A percentile compares a stretch with the other conserved stretches of the same genome.
These are phyloP conservation scores for Lutjanus argentimaculatus DNA, from an alignment of 2,797 vertebrate species.

Conservation along the genomic window DNA sequence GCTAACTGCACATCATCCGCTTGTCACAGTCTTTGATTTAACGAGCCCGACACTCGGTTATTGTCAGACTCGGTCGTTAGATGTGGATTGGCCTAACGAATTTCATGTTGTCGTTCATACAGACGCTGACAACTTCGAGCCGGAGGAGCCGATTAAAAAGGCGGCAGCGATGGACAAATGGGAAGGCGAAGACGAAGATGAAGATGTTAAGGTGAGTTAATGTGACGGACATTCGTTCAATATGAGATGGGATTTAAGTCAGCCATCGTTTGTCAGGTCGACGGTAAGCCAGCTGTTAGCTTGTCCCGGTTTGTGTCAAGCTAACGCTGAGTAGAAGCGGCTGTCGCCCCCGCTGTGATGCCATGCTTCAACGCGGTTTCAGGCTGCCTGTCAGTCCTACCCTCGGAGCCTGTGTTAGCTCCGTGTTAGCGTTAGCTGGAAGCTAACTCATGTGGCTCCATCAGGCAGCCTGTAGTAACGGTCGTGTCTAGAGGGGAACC, in stretches of 20 bases:
- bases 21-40: slow-evolving; percentile 7
- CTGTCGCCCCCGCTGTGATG: slow-evolving; percentile 1
- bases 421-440: slow-evolving; percentile 39
- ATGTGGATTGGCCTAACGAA: slow-evolving; percentile 63
- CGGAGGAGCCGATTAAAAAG: slow-evolving; percentile 86
- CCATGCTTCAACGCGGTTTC: slow-evolving; percentile 47
- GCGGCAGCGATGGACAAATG: slow-evolving; percentile 88
- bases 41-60: neutral
- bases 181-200: slow-evolving; percentile 94
- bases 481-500: no score
- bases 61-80: slow-evolving; percentile 4
- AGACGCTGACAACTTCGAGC: slow-evolving; percentile 94
- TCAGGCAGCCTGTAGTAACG: slow-evolving; percentile 10
- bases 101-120: slow-evolving; percentile 70
- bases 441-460: slow-evolving; percentile 77
- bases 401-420: slow-evolving; percentile 47
- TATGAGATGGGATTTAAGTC: accelerated
- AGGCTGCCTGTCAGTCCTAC: slow-evolving; percentile 44
- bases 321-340: neutral
- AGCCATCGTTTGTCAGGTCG: neutral
- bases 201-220: slow-evolving; percentile 92
- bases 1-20: slow-evolving; percentile 26
- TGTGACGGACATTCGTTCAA: accelerated
- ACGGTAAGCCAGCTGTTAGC: neutral
- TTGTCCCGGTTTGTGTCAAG: neutral